Evolutionary conservation across 2,113 vertebrate species (phyloP).

Genomic region (Notiomystis cincta): DNA sequence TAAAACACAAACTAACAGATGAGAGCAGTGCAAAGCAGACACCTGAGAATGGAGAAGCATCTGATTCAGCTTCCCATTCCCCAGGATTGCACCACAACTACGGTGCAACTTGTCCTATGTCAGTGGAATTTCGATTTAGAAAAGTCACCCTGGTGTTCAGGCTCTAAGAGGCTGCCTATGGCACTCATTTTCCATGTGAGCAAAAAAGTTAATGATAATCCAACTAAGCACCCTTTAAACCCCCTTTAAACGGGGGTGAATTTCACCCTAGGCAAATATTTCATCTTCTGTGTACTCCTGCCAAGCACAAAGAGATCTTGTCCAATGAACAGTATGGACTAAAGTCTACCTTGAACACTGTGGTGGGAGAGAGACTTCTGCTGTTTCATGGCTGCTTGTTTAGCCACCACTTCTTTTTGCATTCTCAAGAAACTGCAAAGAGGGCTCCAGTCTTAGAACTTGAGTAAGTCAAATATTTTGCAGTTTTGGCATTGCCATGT

Average conservation of each 20-base stretch:
- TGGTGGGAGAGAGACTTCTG: background rate
- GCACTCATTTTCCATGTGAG: background rate
- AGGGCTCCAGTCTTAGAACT: background rate
- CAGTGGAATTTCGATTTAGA: background rate
- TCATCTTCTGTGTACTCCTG: background rate
- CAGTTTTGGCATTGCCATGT: background rate
- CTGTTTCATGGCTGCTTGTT: background rate
- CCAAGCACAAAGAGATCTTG: background rate
- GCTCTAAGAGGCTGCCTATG: background rate
- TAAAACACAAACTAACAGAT: background rate
- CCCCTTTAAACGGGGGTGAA: slow-evolving; percentile 10
- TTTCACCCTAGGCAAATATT: slow-evolving; percentile 1
- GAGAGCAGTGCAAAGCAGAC: slow-evolving; percentile 10
- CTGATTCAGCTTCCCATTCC: background rate
- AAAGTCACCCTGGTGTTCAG: background rate
- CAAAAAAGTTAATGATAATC: slow-evolving; percentile 26
- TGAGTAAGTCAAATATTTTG: background rate
- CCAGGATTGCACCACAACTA: background rate
- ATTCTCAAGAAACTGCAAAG: background rate
- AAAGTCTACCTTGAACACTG: background rate
- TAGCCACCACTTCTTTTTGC: background rate
- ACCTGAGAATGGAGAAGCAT: background rate
- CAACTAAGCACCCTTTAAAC: background rate
- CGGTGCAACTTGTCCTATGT: background rate
- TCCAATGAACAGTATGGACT: background rate